Evolutionary conservation across 2,888 invertebrate species (phyloP).

Genomic region (Drosophila nr. fundita): DNA sequence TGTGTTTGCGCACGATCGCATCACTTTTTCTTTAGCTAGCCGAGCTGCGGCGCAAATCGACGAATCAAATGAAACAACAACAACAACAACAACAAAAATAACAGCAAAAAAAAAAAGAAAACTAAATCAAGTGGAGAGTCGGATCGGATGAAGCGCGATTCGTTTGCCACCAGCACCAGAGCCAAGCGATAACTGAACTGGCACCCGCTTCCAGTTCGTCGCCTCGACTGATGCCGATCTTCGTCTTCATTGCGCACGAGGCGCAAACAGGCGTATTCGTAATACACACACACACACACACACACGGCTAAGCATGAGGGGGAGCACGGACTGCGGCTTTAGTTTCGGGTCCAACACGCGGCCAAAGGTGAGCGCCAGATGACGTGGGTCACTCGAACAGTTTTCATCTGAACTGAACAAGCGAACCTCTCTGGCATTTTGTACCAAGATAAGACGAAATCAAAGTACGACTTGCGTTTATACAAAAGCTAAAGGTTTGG

Average conservation of each 20-base stretch:
- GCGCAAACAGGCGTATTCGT: conserved; percentile 55
- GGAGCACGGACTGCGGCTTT: neutral
- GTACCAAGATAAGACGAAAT: neutral
- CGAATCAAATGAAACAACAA: conserved; percentile 16
- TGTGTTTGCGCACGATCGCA: conserved; percentile 41
- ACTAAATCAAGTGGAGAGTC: conserved; percentile 3
- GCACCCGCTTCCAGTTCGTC: conserved; percentile 18
- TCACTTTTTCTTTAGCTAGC: conserved; percentile 45
- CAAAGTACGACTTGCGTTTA: neutral
- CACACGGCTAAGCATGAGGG: conserved; percentile 2
- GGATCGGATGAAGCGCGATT: conserved; percentile 10
- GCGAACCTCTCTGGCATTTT: neutral
- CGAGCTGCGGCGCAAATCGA: conserved; percentile 47
- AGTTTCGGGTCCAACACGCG: conserved; percentile 21
- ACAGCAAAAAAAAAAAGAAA: neutral
- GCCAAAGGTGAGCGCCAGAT: conserved; percentile 34
- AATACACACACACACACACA: conserved; percentile 20
- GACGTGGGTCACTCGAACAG: conserved; percentile 44
- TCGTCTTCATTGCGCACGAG: conserved; percentile 50
- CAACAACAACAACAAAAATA: neutral
- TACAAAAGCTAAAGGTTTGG: neutral
- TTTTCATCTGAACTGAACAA: conserved; percentile 1
- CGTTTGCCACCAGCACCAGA: conserved; percentile 25
- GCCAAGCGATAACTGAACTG: conserved; percentile 39
- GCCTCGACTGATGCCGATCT: conserved; percentile 31